phyloP scores from a whole-genome alignment of 1,140 invertebrate genomes.

The Drosophila auraria region DNA sequence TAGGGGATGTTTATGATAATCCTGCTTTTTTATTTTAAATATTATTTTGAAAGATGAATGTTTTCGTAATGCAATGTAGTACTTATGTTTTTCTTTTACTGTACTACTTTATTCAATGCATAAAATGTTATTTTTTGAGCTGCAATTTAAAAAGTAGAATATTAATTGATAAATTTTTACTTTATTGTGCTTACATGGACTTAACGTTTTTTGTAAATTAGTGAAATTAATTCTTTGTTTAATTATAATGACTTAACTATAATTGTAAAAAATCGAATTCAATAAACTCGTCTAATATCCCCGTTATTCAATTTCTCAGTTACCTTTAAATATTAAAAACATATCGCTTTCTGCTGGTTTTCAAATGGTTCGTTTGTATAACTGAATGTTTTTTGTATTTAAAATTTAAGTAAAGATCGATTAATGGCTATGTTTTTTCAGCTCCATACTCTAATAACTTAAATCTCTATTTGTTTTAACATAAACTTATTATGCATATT shows the following conservation, averaged over 20 bases:
- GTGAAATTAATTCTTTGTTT: background rate
- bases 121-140: background rate
- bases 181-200: background rate
- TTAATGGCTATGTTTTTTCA: no score
- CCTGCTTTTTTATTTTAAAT: background rate
- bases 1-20: conserved; percentile 2
- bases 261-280: no score
- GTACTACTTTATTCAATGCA: background rate
- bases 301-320: no score
- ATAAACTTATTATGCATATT: background rate
- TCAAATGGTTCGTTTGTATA: no score
- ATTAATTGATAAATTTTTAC: background rate
- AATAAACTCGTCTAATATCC: no score
- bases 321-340: no score
- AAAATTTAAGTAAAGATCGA: no score
- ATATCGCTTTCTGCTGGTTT: no score
- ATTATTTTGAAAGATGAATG: no score
- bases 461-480: background rate
- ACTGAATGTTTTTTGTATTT: no score
- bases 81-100: background rate
- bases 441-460: background rate
- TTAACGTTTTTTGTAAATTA: background rate
- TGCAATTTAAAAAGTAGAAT: background rate
- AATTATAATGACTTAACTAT: no score
- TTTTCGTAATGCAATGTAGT: background rate